Conservation (phyloP, 2,888 invertebrate species). For the Hedychridium roseum region DNA sequence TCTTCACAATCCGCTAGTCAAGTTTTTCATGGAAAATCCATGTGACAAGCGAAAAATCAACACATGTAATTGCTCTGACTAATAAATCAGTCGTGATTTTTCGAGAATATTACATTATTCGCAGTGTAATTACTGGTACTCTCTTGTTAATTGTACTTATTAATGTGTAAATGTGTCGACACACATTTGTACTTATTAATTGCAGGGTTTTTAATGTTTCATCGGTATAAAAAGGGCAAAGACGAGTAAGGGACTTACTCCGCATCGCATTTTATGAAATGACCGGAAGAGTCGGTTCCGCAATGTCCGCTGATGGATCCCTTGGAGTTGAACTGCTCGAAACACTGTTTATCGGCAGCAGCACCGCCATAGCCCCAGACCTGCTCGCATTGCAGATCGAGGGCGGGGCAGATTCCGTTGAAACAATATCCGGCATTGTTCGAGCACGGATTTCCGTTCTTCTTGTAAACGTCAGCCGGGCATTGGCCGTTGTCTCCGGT, state of each 20-base stretch:
- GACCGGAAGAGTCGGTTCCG: slow-evolving; percentile 79
- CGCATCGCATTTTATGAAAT: slow-evolving; percentile 85
- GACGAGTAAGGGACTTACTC: too few relatives aligned
- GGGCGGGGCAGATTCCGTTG: slow-evolving; percentile 89
- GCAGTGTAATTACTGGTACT: too few relatives aligned
- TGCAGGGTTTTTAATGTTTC: too few relatives aligned
- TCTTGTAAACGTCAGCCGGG: slow-evolving; percentile 87
- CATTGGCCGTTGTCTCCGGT: slow-evolving; percentile 89
- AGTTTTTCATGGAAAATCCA: not conserved
- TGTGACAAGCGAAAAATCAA: not conserved
- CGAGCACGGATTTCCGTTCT: slow-evolving; percentile 90
- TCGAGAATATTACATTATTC: too few relatives aligned
- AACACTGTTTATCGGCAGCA: slow-evolving; percentile 88
- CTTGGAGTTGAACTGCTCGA: slow-evolving; percentile 93
- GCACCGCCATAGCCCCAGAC: slow-evolving; percentile 92
- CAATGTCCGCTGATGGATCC: slow-evolving; percentile 97
- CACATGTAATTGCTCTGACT: too few relatives aligned
- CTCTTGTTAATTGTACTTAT: too few relatives aligned
- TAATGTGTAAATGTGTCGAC: too few relatives aligned
- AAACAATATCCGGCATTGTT: slow-evolving; percentile 83
- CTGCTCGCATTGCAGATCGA: slow-evolving; percentile 86
- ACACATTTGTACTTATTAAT: too few relatives aligned
- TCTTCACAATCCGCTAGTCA: not conserved
- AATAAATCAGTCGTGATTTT: too few relatives aligned
- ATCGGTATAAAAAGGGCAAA: too few relatives aligned